Evolutionary conservation across 2,888 invertebrate species (phyloP), one percentile per base, ranked within the genome.

Genomic region (Stenodera caucasica): DNA sequence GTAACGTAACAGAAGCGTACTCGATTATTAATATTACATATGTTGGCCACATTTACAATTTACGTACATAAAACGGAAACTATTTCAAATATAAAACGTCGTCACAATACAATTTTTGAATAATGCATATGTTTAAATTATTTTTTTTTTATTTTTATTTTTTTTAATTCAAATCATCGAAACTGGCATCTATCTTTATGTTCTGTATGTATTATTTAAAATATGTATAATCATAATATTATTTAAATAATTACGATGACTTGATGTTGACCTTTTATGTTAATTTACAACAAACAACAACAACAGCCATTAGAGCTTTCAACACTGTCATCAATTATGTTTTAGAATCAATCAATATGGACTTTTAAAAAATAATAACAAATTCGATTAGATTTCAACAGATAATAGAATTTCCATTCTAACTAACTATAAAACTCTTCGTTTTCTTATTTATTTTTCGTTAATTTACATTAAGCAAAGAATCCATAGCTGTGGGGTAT

Each of bases 21-120:
- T n/a, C n/a, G n/a, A n/a, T n/a, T n/a, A n/a, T n/a, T n/a, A n/a
- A n/a, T n/a, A n/a, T n/a, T 55, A 52, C 63, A 63, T 57, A 63
- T 63, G 63, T 57, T 63, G 40, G 57, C 51, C 63, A 63, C 63
- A 63, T 63, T 63, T 59, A 26, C 45, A 11, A 45, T 45, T 18
- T 45, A 45, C 45, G 45, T n/a, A n/a, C n/a, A n/a, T 45, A 45
- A 45, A 45, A 45, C 45, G 45, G 45, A 45, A 45, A 45, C 45
- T 11, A 21, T 12, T 11, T 18, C 21, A 21, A 21, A 21, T 45
- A 45, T 21, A 21, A 21, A n/a, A n/a, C n/a, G n/a, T n/a, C 45
- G 45, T 45, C 45, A 45, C 18, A 18, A 21, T 11, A 45, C 45
- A 9, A 45, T 45, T 45, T 21, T 21, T 45, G 45, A 45, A 45